Conservation (phyloP, 2,888 invertebrate species). For the Athalia cordata region DNA sequence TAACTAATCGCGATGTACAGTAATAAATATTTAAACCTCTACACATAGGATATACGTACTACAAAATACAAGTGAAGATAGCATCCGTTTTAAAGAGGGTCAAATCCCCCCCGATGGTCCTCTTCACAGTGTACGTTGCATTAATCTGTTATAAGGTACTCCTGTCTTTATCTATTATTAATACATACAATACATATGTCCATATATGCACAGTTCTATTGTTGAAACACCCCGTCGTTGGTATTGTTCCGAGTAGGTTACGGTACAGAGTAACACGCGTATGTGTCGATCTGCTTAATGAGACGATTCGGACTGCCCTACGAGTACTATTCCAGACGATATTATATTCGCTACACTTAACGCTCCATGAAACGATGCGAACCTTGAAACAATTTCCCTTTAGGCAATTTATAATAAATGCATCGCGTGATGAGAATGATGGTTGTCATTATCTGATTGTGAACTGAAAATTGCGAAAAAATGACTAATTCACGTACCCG, state of each 20-base stretch:
- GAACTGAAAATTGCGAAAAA: too few species aligned
- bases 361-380: conserved; percentile 13
- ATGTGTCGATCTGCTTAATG: conserved; percentile 32
- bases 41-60: too few species aligned
- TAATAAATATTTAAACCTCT: conserved; percentile 7
- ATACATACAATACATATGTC: neutral
- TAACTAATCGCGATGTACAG: conserved; percentile 20
- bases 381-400: neutral
- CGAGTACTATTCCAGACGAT: neutral
- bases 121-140: too few species aligned
- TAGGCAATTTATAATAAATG: too few species aligned
- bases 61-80: neutral
- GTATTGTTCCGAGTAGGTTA: neutral
- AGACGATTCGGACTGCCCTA: conserved; percentile 22
- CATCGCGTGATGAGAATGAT: too few species aligned
- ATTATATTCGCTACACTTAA: neutral
- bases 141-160: too few species aligned
- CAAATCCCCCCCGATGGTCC: conserved; percentile 19
- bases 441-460: too few species aligned
- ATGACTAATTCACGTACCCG: too few species aligned
- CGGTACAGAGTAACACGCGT: neutral
- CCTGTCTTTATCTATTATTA: too few species aligned
- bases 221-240: neutral
- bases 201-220: neutral
- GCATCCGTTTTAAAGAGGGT: conserved; percentile 42